These are phyloP conservation scores for Apis dorsata DNA, from an alignment of 1,140 invertebrate genomes.

Conservation along the genomic window DNA sequence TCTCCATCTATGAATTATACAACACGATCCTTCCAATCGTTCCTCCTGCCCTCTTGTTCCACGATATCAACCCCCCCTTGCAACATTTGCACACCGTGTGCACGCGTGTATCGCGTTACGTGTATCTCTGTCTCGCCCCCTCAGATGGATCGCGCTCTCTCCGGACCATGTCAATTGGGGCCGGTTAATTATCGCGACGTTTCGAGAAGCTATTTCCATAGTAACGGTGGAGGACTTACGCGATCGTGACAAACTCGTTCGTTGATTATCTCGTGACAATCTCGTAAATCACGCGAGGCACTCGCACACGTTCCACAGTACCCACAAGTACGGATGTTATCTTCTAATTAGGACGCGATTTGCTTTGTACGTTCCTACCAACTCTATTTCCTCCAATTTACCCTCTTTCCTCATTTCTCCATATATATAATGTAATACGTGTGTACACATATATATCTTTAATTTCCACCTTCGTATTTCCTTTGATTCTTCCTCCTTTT, in stretches of 20 bases:
- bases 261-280: slow-evolving; percentile 21
- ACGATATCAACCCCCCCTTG: neutral
- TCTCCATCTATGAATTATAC: slow-evolving; percentile 14
- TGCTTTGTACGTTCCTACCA: neutral
- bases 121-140: neutral
- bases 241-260: neutral
- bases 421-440: too few relatives aligned
- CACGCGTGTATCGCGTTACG: neutral
- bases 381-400: neutral
- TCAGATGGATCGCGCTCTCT: slow-evolving; percentile 2
- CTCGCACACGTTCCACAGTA: slow-evolving; percentile 8
- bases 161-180: slow-evolving; percentile 30
- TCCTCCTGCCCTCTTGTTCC: neutral
- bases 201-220: slow-evolving; percentile 34
- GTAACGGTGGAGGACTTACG: slow-evolving; percentile 20
- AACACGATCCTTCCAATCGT: neutral
- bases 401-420: neutral
- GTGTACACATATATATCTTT: too few relatives aligned
- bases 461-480: too few relatives aligned
- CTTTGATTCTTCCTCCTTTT: too few relatives aligned
- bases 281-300: slow-evolving; percentile 14
- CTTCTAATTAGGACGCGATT: slow-evolving; percentile 38
- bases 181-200: slow-evolving; percentile 39
- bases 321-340: slow-evolving; percentile 14
- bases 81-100: neutral